Evolutionary conservation across 2,888 invertebrate genomes (phyloP), one percentile per base, ranked within the genome.

Genomic region (Aphelenchoides bicaudatus): DNA sequence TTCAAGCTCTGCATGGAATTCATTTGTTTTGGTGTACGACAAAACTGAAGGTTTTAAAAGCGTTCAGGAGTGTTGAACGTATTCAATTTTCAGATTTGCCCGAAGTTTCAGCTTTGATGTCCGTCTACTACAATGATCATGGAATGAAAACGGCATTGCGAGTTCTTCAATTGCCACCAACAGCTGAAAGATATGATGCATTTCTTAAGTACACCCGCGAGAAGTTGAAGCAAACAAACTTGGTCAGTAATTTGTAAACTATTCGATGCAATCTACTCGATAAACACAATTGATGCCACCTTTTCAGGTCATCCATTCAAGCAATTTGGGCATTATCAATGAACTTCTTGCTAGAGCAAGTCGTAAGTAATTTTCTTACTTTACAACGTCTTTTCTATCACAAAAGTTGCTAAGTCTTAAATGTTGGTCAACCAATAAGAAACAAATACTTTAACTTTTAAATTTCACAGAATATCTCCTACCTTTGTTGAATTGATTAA

Each of bases 161-260:
- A 39, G 54, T 72, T 28, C 49, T 62, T 16, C 58, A 67, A 39
- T 61, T 75, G 28, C 75, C 75, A 3, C 62, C 64, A 21, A 66
- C 63, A 43, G 61, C 68, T 13, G 63, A 62, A 29, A 66, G 70
- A 43, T 75, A 67, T 59, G 72, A 71, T 29, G 68, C 68, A 4
- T 75, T 75, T 56, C 39, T 75, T 39, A 75, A 75, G 58, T 67
- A 75, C 63, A 63, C 71, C 34, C 68, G 70, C 31, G 71, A 73
- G 28, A 48, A 63, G 27, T 59, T 75, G 37, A 66, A 71, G 59
- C 69, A 74, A 49, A 70, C 74, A 3, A 74, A 74, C 56, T 72
- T 74, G 37, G 74, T 73, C 39, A 59, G 66, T n/a, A 25, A n/a
- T 19, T 25, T 6, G 23, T n/a, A n/a, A n/a, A 50, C 13, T 13